Conservation (phyloP, 2,113 vertebrate species). For the Campylomormyrus tamandua region DNA sequence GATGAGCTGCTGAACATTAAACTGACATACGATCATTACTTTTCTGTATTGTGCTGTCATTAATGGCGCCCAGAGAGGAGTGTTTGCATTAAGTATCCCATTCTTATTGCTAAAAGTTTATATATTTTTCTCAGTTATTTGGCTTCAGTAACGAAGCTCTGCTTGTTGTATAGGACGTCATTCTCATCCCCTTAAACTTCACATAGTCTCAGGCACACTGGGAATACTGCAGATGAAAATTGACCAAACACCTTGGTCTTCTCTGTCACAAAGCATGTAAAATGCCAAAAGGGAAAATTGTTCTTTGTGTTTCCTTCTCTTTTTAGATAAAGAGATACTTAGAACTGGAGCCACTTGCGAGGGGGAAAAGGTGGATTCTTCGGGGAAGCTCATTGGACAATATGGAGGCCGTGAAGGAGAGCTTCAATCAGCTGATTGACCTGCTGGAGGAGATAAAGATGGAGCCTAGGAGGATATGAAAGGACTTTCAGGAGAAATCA, state of each 20-base stretch:
- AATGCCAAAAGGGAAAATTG: background rate
- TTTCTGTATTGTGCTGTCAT: background rate
- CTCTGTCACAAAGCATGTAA: background rate
- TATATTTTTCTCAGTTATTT: background rate
- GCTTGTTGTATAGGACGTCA: background rate
- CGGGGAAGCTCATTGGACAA: conserved; percentile 80
- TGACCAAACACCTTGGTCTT: background rate
- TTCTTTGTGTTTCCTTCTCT: background rate
- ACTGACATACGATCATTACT: background rate
- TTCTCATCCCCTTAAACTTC: background rate
- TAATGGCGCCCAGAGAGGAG: background rate
- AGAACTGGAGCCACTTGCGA: conserved; percentile 90
- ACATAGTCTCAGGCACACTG: background rate
- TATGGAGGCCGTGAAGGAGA: conserved; percentile 82
- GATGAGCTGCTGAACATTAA: background rate
- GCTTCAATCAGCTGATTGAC: conserved; percentile 81
- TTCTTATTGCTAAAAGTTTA: background rate
- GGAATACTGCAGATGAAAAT: background rate
- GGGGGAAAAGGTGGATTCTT: conserved; percentile 92
- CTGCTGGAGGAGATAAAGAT: conserved; percentile 87
- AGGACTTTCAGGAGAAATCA: background rate
- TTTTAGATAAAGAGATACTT: conserved; percentile 91
- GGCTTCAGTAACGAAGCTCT: background rate
- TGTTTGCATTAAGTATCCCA: background rate
- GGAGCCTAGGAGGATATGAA: conserved; percentile 81